Evolutionary conservation across 1,140 invertebrate species (phyloP), one percentile per base, ranked within the genome.

Genomic region (Latrodectus geometricus): DNA sequence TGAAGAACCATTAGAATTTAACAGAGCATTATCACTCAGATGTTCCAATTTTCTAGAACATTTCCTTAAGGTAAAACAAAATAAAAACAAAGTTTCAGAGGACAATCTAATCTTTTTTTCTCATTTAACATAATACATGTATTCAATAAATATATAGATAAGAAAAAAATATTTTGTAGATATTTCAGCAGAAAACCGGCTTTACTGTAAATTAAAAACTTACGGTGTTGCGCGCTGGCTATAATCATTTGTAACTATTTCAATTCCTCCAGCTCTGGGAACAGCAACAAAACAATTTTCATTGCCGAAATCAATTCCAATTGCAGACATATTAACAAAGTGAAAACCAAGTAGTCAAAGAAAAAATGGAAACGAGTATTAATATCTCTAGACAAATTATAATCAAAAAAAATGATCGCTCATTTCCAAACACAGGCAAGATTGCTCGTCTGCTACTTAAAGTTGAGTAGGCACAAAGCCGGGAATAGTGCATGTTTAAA

Each of bases 261-360:
- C 98, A 90, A 99, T 99, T 90, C 98, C 98, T 90, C 98, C 98
- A 89, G 97, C 96, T 92, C 97, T 95, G 78, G 98, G 98, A 72
- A 98, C 97, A 89, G 96, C 97, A 89, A 99, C 95, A 93, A 97
- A 99, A 92, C 97, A 98, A 88, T 96, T 96, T 92, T 97, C 97
- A 91, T 97, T 98, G 73, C 98, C 98, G 92, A 99, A 97, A 94
- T 99, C 98, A 93, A 99, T 98, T 91, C 98, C 98, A 91, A 99
- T 97, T 90, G 99, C 98, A 15, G 93, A 92, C 91, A 92, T 92
- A 17, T 11, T 61, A 61, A 61, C 35, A 35, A 35, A 3, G 2
- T 35, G 1, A 35, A 35, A 35, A 35, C 1, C 35, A 35, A 35
- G n/a, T n/a, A n/a, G 35, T n/a, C 66, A 15, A 79, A 12, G 17